phyloP scores from a whole-genome alignment of 1,140 invertebrate genomes.

The Zaprionus africanus region DNA sequence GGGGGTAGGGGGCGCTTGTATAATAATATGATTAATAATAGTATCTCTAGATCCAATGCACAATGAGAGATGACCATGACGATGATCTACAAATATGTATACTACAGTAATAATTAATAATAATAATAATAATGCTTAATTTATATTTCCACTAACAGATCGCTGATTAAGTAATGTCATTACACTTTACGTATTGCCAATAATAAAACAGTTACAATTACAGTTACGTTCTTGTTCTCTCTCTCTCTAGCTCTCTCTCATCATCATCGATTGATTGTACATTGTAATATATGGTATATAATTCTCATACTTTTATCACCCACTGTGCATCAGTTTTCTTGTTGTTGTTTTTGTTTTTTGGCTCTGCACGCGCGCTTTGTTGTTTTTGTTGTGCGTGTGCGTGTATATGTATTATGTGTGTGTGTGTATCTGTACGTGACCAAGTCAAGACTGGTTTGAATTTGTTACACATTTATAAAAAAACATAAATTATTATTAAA shows the following conservation, averaged over 20 bases:
- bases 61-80: slow-evolving; percentile 22
- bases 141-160: slow-evolving; percentile 63
- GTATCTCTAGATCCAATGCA: slow-evolving; percentile 51
- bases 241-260: neutral
- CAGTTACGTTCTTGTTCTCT: slow-evolving; percentile 20
- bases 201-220: slow-evolving; percentile 50
- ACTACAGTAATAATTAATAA: slow-evolving; percentile 2
- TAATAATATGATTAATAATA: slow-evolving; percentile 10
- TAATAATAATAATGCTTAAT: slow-evolving; percentile 52
- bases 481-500: slow-evolving; percentile 66
- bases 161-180: slow-evolving; percentile 45
- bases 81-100: no score
- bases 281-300: neutral
- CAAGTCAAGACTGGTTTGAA: slow-evolving; percentile 16
- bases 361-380: slow-evolving; percentile 19
- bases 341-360: slow-evolving; percentile 3
- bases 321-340: slow-evolving; percentile 13
- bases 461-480: slow-evolving; percentile 53
- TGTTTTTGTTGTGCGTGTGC: slow-evolving; percentile 6
- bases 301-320: slow-evolving; percentile 32
- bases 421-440: slow-evolving; percentile 12
- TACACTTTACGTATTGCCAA: slow-evolving; percentile 69
- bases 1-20: neutral
- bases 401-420: slow-evolving; percentile 4
- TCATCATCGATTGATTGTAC: neutral